These are phyloP conservation scores for Procambarus clarkii DNA, from an alignment of 1,140 invertebrate species.

Conservation along the genomic window DNA sequence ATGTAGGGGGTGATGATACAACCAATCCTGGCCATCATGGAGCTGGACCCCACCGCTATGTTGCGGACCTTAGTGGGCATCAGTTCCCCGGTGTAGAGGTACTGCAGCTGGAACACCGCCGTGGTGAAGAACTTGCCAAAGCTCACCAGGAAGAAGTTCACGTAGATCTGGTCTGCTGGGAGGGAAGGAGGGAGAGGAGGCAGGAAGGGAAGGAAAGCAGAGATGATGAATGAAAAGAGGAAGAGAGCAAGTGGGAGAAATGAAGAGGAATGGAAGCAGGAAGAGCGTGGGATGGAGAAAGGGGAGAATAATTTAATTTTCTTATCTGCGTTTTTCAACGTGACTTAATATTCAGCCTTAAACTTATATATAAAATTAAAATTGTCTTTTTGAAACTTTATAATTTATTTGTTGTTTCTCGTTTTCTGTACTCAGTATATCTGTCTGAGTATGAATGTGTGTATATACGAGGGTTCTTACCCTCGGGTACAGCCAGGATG, in stretches of 20 bases:
- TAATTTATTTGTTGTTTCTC: background rate
- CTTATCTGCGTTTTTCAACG: background rate
- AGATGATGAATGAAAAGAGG: too few relatives aligned
- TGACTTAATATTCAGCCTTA: background rate
- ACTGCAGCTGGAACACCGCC: slow-evolving; percentile 86
- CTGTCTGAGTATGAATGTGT: too few relatives aligned
- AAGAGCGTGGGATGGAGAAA: background rate
- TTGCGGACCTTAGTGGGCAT: slow-evolving; percentile 90
- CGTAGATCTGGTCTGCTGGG: slow-evolving; percentile 51
- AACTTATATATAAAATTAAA: too few relatives aligned
- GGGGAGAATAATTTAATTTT: background rate
- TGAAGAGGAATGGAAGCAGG: too few relatives aligned
- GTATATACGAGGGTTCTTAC: background rate
- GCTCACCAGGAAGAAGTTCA: slow-evolving; percentile 58
- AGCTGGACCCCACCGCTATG: slow-evolving; percentile 87
- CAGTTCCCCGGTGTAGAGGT: slow-evolving; percentile 88
- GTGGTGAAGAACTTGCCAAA: slow-evolving; percentile 90
- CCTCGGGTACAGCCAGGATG: slow-evolving; percentile 34
- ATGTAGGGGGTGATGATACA: slow-evolving; percentile 86
- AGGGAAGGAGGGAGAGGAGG: background rate
- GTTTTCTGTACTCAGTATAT: background rate
- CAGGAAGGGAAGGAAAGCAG: too few relatives aligned
- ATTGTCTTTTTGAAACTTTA: too few relatives aligned
- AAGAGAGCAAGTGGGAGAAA: too few relatives aligned
- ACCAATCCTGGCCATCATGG: slow-evolving; percentile 86